phyloP scores from a whole-genome alignment of 2,888 invertebrate species.

The Syrista parreyssii region DNA sequence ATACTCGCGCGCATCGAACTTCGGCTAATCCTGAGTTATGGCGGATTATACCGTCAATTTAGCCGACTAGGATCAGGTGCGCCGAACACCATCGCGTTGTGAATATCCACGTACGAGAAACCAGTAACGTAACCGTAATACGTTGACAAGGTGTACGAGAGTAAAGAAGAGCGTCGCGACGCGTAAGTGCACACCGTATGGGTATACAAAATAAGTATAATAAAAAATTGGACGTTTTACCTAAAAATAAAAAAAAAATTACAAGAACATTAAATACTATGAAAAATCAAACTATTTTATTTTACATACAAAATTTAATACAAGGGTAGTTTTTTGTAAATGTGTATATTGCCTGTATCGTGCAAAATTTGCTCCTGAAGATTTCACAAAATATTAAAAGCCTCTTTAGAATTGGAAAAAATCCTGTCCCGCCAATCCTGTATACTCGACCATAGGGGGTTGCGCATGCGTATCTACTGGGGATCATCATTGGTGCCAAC shows the following conservation, averaged over 20 bases:
- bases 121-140: slow-evolving; percentile 34
- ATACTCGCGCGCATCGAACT: slow-evolving; percentile 34
- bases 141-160: not conserved
- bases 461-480: slow-evolving; percentile 20
- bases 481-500: slow-evolving; percentile 33
- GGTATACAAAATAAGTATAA: no score
- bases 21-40: slow-evolving; percentile 63
- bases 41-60: slow-evolving; percentile 64
- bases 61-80: slow-evolving; percentile 62
- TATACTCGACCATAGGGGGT: not conserved
- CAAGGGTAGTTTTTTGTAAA: no score
- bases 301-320: no score
- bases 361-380: no score
- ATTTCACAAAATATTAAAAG: no score
- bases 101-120: slow-evolving; percentile 20
- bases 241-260: no score
- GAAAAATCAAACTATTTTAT: no score
- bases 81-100: slow-evolving; percentile 38
- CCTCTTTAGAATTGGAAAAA: not conserved
- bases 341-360: no score
- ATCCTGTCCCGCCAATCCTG: not conserved
- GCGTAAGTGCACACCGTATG: no score
- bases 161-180: no score
- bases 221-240: no score
- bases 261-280: no score